Evolutionary conservation across 2,888 invertebrate genomes (phyloP).

Genomic region (Tridacna gigas): DNA sequence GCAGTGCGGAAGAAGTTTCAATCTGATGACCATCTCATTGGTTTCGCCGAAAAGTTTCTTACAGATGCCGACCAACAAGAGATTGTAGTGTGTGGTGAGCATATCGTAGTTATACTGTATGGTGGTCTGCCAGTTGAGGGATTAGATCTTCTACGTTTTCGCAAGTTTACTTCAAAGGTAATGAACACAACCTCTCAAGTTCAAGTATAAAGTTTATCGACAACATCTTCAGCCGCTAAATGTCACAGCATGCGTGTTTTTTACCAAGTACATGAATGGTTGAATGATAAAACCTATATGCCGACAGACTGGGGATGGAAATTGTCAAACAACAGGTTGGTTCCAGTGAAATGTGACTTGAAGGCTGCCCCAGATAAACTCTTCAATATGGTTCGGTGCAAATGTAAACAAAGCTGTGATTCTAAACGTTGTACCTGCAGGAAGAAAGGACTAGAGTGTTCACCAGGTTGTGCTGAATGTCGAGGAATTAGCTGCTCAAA

Average conservation of each 20-base stretch:
- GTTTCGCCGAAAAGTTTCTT: neutral
- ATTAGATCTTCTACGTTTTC: neutral
- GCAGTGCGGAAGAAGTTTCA: conserved; percentile 14
- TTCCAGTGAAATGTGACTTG: conserved; percentile 51
- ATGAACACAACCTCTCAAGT: neutral
- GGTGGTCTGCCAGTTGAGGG: conserved; percentile 22
- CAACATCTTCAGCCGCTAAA: conserved; percentile 64
- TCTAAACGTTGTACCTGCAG: conserved; percentile 57
- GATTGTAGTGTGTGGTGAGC: conserved; percentile 20
- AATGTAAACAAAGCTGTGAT: conserved; percentile 61
- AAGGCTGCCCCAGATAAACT: conserved; percentile 57
- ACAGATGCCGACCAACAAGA: neutral
- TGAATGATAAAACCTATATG: no score
- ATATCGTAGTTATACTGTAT: conserved; percentile 25
- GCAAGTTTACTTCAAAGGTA: neutral
- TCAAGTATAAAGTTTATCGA: conserved; percentile 50
- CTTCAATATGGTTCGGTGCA: conserved; percentile 54
- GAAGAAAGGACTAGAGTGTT: conserved; percentile 56
- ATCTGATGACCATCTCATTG: neutral
- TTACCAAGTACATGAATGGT: conserved; percentile 67
- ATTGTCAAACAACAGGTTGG: conserved; percentile 1
- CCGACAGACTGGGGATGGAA: conserved; percentile 66
- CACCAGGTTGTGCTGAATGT: conserved; percentile 3
- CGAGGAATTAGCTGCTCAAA: neutral
- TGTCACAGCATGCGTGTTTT: conserved; percentile 64